phyloP scores from a whole-genome alignment of 2,113 vertebrate species.

The Willisornis vidua region DNA sequence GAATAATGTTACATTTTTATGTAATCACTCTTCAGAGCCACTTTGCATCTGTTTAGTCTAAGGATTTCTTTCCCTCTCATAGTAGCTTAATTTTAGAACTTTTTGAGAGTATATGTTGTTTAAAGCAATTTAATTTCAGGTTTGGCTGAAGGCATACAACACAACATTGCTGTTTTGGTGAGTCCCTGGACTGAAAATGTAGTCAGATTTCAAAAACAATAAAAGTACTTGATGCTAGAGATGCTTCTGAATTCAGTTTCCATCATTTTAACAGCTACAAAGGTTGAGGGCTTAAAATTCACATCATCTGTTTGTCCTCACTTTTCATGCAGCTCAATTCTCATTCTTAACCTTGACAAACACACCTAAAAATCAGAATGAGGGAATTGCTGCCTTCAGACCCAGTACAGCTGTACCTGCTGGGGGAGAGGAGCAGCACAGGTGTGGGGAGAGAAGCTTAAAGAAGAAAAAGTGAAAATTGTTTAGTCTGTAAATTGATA shows the following conservation, averaged over 20 bases:
- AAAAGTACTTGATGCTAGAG: background rate
- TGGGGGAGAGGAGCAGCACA: background rate
- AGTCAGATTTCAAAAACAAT: background rate
- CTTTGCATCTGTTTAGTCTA: background rate
- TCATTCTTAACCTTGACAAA: background rate
- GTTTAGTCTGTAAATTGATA: background rate
- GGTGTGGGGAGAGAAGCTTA: background rate
- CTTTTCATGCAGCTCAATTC: background rate
- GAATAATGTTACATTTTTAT: slow-evolving; percentile 17
- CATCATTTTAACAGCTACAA: background rate
- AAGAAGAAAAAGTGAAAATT: background rate
- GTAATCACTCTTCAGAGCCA: background rate
- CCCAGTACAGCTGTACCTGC: fast-evolving
- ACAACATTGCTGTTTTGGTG: background rate
- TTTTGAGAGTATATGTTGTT: background rate
- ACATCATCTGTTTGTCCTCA: background rate
- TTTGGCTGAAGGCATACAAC: background rate
- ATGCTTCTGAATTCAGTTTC: background rate
- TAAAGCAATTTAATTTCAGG: background rate
- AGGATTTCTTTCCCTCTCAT: background rate
- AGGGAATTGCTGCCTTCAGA: background rate
- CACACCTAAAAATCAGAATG: background rate
- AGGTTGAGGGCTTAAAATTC: background rate
- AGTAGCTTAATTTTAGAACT: background rate
- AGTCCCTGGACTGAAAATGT: background rate